Evolutionary conservation across 1,140 invertebrate genomes (phyloP).

Genomic region (Adoxophyes honmai): DNA sequence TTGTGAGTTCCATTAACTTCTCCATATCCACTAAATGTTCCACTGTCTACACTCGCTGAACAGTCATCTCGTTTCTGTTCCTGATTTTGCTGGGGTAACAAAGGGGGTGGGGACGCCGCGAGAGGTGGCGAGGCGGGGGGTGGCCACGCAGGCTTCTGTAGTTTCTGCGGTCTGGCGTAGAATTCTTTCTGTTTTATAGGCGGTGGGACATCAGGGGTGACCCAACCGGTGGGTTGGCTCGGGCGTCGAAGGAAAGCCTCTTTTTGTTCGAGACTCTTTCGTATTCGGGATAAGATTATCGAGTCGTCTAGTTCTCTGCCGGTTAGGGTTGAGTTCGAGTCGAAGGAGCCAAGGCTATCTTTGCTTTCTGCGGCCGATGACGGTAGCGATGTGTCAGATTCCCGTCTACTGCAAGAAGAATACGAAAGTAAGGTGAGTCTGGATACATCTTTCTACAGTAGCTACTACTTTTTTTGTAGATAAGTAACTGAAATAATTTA

Average conservation of each 20-base stretch:
- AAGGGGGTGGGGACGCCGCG: slow-evolving; percentile 53
- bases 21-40: slow-evolving; percentile 63
- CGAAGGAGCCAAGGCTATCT: slow-evolving; percentile 81
- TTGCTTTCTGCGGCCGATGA: slow-evolving; percentile 80
- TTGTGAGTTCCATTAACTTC: slow-evolving; percentile 60
- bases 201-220: slow-evolving; percentile 63
- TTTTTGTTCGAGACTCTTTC: slow-evolving; percentile 91
- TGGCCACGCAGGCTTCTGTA: slow-evolving; percentile 86
- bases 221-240: slow-evolving; percentile 81
- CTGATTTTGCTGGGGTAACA: slow-evolving; percentile 33
- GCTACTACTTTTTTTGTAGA: background rate
- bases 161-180: slow-evolving; percentile 86
- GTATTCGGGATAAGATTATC: slow-evolving; percentile 83
- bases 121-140: slow-evolving; percentile 74
- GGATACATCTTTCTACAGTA: too few species aligned
- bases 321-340: slow-evolving; percentile 82
- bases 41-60: slow-evolving; percentile 65
- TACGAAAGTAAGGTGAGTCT: background rate
- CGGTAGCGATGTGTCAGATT: slow-evolving; percentile 78
- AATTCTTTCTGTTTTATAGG: slow-evolving; percentile 83
- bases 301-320: slow-evolving; percentile 83
- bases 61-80: slow-evolving; percentile 62
- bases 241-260: slow-evolving; percentile 90
- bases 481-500: slow-evolving; percentile 24
- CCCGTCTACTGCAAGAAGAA: slow-evolving; percentile 66